Evolutionary conservation across 2,113 vertebrate genomes (phyloP).

Genomic region (Peromyscus californicus): DNA sequence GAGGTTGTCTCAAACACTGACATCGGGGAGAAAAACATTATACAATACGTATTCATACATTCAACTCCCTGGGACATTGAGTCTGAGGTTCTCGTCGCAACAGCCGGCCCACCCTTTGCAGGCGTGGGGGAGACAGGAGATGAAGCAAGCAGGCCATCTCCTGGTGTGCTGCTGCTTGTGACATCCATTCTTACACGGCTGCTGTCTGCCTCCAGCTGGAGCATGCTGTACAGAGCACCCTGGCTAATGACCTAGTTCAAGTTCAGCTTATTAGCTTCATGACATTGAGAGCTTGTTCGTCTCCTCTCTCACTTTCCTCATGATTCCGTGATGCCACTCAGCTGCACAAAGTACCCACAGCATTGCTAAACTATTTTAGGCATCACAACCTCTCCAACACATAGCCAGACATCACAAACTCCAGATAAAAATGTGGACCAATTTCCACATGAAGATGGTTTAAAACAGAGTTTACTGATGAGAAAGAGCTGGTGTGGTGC

Average conservation of each 20-base stretch:
- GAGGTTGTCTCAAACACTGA: slow-evolving; percentile 27
- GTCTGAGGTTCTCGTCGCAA: neutral
- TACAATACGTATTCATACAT: neutral
- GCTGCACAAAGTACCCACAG: neutral
- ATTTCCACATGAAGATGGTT: neutral
- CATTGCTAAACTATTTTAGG: neutral
- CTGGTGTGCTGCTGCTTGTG: neutral
- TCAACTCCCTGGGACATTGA: neutral
- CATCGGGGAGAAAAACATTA: neutral
- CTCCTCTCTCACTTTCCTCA: neutral
- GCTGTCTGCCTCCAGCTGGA: neutral
- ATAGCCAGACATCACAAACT: neutral
- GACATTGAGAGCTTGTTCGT: neutral
- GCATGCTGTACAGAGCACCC: neutral
- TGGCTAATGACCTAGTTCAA: neutral
- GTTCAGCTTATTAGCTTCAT: neutral
- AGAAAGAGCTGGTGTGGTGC: neutral
- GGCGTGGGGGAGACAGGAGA: neutral
- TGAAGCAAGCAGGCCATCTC: neutral
- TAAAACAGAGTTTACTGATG: neutral
- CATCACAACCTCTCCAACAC: neutral
- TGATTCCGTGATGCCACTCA: neutral
- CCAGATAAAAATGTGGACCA: neutral
- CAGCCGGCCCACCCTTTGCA: neutral
- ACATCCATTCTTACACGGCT: no score